Percentiles rank a stretch among this genome's conserved stretches.
These are phyloP conservation scores for Apodemus agrarius DNA, from an alignment of 2,797 vertebrate species.

Conservation along the genomic window DNA sequence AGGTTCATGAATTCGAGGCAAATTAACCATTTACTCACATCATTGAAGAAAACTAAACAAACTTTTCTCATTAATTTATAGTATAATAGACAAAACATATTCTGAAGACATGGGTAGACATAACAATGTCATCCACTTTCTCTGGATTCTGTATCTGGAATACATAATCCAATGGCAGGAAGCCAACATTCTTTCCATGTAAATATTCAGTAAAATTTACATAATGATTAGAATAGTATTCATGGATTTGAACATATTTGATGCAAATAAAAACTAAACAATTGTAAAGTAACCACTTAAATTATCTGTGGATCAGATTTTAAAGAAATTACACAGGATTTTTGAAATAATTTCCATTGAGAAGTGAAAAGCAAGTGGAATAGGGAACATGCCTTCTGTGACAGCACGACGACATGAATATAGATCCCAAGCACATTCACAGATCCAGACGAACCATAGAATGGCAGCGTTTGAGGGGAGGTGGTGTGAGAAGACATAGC, in stretches of 20 bases:
- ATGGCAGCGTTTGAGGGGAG: neutral
- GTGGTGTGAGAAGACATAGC: neutral
- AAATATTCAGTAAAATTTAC: neutral
- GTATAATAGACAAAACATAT: neutral
- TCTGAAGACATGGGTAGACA: neutral
- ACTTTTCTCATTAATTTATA: neutral
- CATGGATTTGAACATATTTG: neutral
- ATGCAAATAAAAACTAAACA: neutral
- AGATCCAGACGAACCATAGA: neutral
- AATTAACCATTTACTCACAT: neutral
- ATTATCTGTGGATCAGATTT: neutral
- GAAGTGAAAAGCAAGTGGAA: neutral
- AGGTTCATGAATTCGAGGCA: neutral
- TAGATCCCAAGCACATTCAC: neutral
- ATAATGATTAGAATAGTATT: neutral
- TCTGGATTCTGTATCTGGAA: neutral
- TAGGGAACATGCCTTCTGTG: neutral
- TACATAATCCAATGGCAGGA: neutral
- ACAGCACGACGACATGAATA: neutral
- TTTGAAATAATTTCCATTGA: neutral
- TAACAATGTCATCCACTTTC: neutral
- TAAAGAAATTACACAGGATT: neutral
- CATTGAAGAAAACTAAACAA: neutral
- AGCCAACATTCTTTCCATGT: neutral
- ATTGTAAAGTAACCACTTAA: neutral